Base-by-base conservation (phyloP, 2,888 invertebrate species). In the Tillus elongatus region DNA sequence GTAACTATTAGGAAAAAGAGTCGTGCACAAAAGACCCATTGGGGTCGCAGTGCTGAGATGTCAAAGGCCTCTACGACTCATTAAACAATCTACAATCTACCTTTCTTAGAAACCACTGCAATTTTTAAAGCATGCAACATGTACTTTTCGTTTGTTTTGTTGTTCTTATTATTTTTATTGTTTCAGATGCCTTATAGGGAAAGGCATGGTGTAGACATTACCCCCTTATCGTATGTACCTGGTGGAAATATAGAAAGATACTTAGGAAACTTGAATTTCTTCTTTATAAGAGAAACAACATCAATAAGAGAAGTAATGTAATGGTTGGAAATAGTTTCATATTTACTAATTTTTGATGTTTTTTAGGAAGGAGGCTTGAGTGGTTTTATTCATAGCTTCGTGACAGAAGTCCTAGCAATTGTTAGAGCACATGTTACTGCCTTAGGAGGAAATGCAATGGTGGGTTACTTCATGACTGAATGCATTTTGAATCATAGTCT, bases 271-370 rank as follows among this genome's bases (percentile, higher is more conserved):
- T 68, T 92, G 44, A 86, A 95, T 57, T 88, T 95, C 64, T 88
- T 95, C 67, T 92, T 96, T 60, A 95, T 97, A 44, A 71, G 96
- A 13, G 96, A 97, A 66, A 91, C 88, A 42, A 92, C 90, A 1
- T 86, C 89, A 8, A 83, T 95, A 40, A 68, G 92, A 45, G 95
- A 96, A 64, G 74, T 74, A 60, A 26, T 16, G 12, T 14, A 35
- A 28, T 28, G 2, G 14, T 37, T 31, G 13, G 15, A 6, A 10
- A 11, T 13, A 29, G 34, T n/a, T n/a, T n/a, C n/a, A n/a, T n/a
- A n/a, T n/a, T 30, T 9, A 28, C 16, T 28, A 33, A 32, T 27
- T 41, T 27, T 31, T 35, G 11, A 43, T 36, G n/a, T 42, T 41
- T 35, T 40, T 13, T 55, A 82, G 81, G 77, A 75, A 57, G 95